Evolutionary conservation across 2,888 invertebrate genomes (phyloP).

Genomic region (Odontocolon sp.): DNA sequence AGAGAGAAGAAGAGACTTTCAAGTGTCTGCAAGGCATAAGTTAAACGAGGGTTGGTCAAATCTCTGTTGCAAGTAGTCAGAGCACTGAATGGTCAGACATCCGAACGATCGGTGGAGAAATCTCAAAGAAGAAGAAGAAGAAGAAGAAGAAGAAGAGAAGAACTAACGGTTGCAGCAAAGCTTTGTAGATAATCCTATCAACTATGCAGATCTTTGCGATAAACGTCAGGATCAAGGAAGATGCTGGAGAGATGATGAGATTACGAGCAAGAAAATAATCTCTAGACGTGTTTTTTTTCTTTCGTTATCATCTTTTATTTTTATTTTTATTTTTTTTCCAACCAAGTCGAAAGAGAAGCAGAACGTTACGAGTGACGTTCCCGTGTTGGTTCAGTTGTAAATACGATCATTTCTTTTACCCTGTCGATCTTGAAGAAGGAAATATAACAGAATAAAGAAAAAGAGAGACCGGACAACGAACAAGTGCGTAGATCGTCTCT

Average conservation of each 20-base stretch:
- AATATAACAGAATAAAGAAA: background rate
- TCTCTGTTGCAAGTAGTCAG: slow-evolving; percentile 46
- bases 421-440: too few species aligned
- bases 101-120: slow-evolving; percentile 25
- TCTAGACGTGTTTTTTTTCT: too few species aligned
- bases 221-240: background rate
- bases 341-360: background rate
- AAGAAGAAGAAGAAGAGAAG: too few species aligned
- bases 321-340: background rate
- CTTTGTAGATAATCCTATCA: background rate
- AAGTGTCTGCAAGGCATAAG: slow-evolving; percentile 28
- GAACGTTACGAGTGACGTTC: background rate
- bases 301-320: background rate
- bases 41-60: background rate
- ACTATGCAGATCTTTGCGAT: slow-evolving; percentile 14
- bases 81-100: slow-evolving; percentile 50
- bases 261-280: slow-evolving; percentile 4
- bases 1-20: background rate
- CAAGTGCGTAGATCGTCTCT: too few species aligned
- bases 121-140: too few species aligned
- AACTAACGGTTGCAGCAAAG: too few species aligned
- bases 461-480: background rate
- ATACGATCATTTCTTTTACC: too few species aligned
- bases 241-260: background rate
- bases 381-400: background rate